Base-by-base conservation (phyloP, 2,888 invertebrate genomes). In the Allacma fusca region DNA sequence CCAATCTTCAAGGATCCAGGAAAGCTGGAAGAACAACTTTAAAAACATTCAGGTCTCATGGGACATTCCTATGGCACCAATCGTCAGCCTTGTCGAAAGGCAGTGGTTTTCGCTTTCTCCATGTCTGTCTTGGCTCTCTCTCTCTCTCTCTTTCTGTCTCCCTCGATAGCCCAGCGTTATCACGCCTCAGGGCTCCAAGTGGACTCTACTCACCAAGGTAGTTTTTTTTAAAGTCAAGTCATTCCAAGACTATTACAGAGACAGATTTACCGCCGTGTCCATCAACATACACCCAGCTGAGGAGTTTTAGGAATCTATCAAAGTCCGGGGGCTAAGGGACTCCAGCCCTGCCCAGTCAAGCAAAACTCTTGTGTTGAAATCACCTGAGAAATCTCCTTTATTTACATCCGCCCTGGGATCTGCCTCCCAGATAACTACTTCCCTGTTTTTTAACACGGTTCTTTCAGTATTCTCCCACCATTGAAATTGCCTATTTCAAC, bases 21-120 rank as follows among this genome's bases (percentile, higher is more conserved):
- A 24, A 26, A 62, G 62, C 23, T 62, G 24, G 16, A 26, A 73
- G 59, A 59, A 50, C 50, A 50, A 50, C 7, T 73, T 73, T 59
- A 73, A 73, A 68, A 73, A 73, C 62, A 62, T 64, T 73, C 64
- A 59, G 23, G 57, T 73, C 73, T 40, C 73, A 23, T 1, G 73
- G 40, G 73, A 73, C 73, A 23, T 34, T 73, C 40, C 64, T 26
- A 29, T 71, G 57, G 57, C 21, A 71, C n/a, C 57, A 71, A 71
- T 71, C 71, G 71, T 71, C 71, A 26, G 44, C 19, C 57, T 26
- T 24, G 71, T 68, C 40, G 68, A 40, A 40, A 0, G 28, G 21
- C 68, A 4, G 28, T 16, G 13, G 68, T 34, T 68, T 65, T 65
- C 65, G 12, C 65, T 28, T 28, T 65, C 7, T 50, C 50, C 7